These are phyloP conservation scores for Stegodyphus dumicola DNA, from an alignment of 1,140 invertebrate species.

Conservation along the genomic window DNA sequence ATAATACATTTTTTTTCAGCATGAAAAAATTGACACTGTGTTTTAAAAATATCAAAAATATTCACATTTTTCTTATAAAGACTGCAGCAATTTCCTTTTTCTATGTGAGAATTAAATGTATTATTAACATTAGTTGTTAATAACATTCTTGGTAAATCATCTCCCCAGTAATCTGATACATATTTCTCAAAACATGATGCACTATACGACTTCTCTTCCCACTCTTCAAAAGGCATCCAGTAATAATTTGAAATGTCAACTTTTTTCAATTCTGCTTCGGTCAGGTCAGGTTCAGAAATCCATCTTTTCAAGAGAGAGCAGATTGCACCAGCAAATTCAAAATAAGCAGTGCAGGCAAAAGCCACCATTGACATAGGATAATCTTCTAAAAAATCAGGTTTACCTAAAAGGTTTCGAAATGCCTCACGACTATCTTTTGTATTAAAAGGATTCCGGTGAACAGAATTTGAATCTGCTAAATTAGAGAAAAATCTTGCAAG, in stretches of 20 bases:
- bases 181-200: slow-evolving; percentile 38
- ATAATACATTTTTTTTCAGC: no score
- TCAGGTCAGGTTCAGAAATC: slow-evolving; percentile 33
- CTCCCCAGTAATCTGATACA: slow-evolving; percentile 10
- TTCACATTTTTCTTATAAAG: background rate
- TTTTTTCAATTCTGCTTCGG: background rate
- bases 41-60: background rate
- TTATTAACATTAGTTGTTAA: slow-evolving; percentile 29
- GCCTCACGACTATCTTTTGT: background rate
- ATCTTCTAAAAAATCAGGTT: slow-evolving; percentile 1
- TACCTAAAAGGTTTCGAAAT: slow-evolving; percentile 13
- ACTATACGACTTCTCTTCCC: background rate
- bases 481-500: background rate
- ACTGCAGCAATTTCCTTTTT: background rate
- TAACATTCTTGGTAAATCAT: slow-evolving; percentile 26
- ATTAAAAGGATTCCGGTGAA: background rate
- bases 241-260: slow-evolving; percentile 22
- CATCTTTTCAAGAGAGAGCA: slow-evolving; percentile 17
- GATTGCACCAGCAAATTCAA: slow-evolving; percentile 3
- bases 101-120: slow-evolving; percentile 6
- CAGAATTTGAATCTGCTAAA: background rate
- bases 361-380: background rate
- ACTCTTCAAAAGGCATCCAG: slow-evolving; percentile 10
- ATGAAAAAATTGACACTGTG: no score
- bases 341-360: no score